These are phyloP conservation scores for Leptinotarsa lineolata DNA, from an alignment of 1,140 invertebrate species.

Conservation along the genomic window DNA sequence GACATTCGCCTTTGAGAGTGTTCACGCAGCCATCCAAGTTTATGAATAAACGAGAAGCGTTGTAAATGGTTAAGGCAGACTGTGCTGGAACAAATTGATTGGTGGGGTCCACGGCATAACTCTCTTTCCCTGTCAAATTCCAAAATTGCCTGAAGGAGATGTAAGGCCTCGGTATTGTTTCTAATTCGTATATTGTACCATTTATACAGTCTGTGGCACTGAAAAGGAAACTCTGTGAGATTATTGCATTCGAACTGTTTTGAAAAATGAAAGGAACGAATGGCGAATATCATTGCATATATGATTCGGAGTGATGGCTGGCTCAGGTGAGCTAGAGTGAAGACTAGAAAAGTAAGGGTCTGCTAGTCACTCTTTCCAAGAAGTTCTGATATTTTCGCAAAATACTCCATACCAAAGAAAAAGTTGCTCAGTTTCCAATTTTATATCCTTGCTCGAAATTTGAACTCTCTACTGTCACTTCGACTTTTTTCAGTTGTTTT, in stretches of 20 bases:
- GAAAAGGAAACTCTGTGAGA: slow-evolving; percentile 27
- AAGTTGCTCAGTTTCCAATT: too few species aligned
- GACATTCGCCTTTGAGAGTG: slow-evolving; percentile 83
- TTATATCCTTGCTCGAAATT: too few species aligned
- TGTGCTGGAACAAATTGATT: slow-evolving; percentile 74
- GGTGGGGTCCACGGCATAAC: slow-evolving; percentile 60
- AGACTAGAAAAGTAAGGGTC: too few species aligned
- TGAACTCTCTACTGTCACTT: too few species aligned
- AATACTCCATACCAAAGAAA: too few species aligned
- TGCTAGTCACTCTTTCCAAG: too few species aligned
- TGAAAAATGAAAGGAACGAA: background rate
- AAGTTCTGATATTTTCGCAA: too few species aligned
- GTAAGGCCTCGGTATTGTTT: slow-evolving; percentile 73
- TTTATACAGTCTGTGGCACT: slow-evolving; percentile 78
- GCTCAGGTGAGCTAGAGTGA: too few species aligned
- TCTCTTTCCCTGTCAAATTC: slow-evolving; percentile 53
- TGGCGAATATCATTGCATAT: too few species aligned
- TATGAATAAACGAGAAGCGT: slow-evolving; percentile 80
- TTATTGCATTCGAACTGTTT: slow-evolving; percentile 11
- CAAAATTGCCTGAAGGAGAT: slow-evolving; percentile 80
- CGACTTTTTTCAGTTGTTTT: too few species aligned
- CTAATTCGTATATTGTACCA: slow-evolving; percentile 72
- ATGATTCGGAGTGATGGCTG: too few species aligned
- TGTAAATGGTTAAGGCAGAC: slow-evolving; percentile 77
- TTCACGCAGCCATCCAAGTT: slow-evolving; percentile 90